Percentiles rank a stretch among this genome's conserved stretches.
Evolutionary conservation across 2,888 invertebrate species (phyloP).

Genomic region (Xestia xanthographa): DNA sequence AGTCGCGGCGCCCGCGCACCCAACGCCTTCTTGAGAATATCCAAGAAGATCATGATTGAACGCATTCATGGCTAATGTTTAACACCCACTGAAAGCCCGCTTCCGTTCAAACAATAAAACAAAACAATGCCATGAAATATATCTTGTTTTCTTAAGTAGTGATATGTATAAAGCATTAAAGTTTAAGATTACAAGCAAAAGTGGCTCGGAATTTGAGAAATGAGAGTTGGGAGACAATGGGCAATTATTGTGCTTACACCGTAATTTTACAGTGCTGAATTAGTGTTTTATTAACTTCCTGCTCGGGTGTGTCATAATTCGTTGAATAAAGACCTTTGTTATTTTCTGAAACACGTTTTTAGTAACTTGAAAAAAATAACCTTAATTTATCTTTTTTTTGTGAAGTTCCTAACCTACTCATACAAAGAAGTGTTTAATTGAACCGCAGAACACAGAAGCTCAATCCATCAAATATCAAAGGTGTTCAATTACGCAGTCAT

Average conservation of each 20-base stretch:
- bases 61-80: constrained; percentile 43
- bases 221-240: constrained; percentile 40
- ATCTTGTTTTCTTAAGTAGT: constrained; percentile 40
- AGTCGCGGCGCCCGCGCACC: constrained; percentile 64
- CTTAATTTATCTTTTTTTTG: background rate
- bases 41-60: constrained; percentile 58
- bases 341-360: background rate
- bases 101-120: constrained; percentile 38
- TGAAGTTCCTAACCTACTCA: background rate
- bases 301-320: constrained; percentile 45
- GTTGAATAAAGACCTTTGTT: constrained; percentile 54
- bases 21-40: constrained; percentile 63
- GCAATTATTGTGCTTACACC: constrained; percentile 41
- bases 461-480: constrained; percentile 65
- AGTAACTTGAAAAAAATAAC: background rate
- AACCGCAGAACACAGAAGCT: constrained; percentile 31
- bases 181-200: constrained; percentile 43
- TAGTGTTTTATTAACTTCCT: constrained; percentile 45
- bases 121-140: constrained; percentile 46
- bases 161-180: constrained; percentile 32
- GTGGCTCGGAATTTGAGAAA: constrained; percentile 35
- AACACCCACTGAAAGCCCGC: constrained; percentile 22
- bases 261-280: constrained; percentile 44
- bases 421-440: constrained; percentile 7
- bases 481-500: constrained; percentile 73